Evolutionary conservation across 35 echinoderm and acorn worm genomes (phyloP), one percentile per base, ranked within the genome.

Genomic region (Nesometra sesokonis): DNA sequence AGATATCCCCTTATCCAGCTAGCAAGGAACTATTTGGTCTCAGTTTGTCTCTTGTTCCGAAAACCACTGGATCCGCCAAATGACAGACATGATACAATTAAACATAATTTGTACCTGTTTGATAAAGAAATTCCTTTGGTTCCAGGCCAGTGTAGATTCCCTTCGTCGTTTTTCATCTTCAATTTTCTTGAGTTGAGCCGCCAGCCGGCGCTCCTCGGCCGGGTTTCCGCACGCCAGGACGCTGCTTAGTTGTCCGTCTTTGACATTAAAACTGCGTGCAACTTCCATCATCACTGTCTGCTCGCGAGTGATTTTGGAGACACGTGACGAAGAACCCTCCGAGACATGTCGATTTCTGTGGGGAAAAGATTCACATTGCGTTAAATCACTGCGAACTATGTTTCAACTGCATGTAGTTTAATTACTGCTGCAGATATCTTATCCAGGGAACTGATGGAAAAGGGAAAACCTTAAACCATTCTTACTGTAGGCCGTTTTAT

Each of bases 61-160:
- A n/a, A n/a, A n/a, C n/a, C n/a, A n/a, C n/a, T n/a, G n/a, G n/a
- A n/a, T n/a, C n/a, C n/a, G n/a, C 38, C 4, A 43, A 43, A 43
- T 43, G 15, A 43, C 38, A 43, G 15, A 43, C 15, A 43, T 43
- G 5, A 43, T 15, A 43, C 38, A 43, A 43, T 43, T 43, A 43
- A 43, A 4, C 4, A 43, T 15, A 43, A 43, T 43, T n/a, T 67
- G 9, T 67, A 67, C 52, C 36, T 83, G 94, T 37, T 91, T 97
- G 21, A 97, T 97, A 47, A 97, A 93, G 57, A 97, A 97, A 83
- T 47, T 88, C 77, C 94, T 76, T 78, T 97, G 94, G 46, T 90
- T 91, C 94, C 94, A 97, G 27, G 92, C 77, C 13, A 97, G 76
- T 35, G 78, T 84, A 0, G 78, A 76, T 80, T 88, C 77, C 19